A percentile compares a stretch with the other conserved stretches of the same genome.
Evolutionary conservation across 2,797 vertebrate genomes (phyloP).

Genomic region (Dendrocincla tyrannina): DNA sequence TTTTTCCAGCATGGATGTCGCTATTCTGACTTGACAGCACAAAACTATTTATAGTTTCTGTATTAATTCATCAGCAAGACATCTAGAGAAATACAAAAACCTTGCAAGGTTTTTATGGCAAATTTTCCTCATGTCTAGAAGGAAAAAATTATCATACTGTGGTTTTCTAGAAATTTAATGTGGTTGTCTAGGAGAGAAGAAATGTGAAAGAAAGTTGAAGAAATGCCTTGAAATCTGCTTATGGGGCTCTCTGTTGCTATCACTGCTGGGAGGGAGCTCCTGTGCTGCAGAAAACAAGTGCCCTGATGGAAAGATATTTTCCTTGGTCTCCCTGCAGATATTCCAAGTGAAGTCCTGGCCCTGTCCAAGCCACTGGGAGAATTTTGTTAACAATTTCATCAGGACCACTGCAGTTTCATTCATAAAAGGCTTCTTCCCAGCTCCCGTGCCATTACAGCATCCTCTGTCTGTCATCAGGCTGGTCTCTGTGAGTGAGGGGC

Average conservation of each 20-base stretch:
- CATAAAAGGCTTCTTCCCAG: constrained; percentile 31
- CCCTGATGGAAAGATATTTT: not conserved
- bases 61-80: not conserved
- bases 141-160: not conserved
- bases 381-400: not conserved
- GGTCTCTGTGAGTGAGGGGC: not conserved
- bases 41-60: not conserved
- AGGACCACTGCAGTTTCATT: not conserved
- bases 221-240: not conserved
- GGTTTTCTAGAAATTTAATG: not conserved
- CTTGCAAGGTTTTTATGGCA: not conserved
- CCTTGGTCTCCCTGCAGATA: not conserved
- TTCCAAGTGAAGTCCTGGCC: not conserved
- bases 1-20: not conserved
- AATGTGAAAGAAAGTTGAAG: not conserved
- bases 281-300: not conserved
- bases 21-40: not conserved
- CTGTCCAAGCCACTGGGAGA: not conserved
- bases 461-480: constrained; percentile 73
- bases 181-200: not conserved
- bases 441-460: constrained; percentile 15
- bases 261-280: not conserved
- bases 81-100: not conserved
- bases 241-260: not conserved
- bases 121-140: not conserved